phyloP scores from a whole-genome alignment of 2,113 vertebrate genomes.

The Callipepla californica region DNA sequence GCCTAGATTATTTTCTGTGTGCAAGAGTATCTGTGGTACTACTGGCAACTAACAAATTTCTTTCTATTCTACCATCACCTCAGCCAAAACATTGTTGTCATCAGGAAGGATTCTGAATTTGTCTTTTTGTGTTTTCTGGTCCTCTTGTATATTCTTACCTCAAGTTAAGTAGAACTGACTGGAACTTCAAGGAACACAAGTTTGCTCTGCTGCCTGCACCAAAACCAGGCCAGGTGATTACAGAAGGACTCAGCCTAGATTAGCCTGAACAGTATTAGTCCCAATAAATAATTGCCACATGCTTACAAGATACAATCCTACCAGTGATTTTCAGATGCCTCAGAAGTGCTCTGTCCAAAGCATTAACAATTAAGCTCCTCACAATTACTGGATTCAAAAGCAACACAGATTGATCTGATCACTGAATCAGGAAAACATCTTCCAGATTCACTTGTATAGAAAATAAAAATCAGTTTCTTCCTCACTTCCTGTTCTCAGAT shows the following conservation, averaged over 20 bases:
- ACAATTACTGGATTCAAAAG: neutral
- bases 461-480: neutral
- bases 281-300: neutral
- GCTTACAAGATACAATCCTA: neutral
- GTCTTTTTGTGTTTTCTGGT: neutral
- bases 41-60: neutral
- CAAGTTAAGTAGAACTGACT: fast-evolving
- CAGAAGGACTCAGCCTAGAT: neutral
- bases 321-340: neutral
- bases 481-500: neutral
- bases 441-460: neutral
- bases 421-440: neutral
- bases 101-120: neutral
- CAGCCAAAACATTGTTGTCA: neutral
- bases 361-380: neutral
- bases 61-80: neutral
- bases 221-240: neutral
- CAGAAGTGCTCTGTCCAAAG: neutral
- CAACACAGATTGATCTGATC: neutral
- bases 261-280: neutral
- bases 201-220: fast-evolving
- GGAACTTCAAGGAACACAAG: neutral
- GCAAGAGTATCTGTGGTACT: neutral
- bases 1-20: neutral
- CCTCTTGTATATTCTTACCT: neutral